Percentiles rank a stretch among this genome's conserved stretches.
phyloP scores from a whole-genome alignment of 2,797 vertebrate species.

The Melanotaenia boesemani region DNA sequence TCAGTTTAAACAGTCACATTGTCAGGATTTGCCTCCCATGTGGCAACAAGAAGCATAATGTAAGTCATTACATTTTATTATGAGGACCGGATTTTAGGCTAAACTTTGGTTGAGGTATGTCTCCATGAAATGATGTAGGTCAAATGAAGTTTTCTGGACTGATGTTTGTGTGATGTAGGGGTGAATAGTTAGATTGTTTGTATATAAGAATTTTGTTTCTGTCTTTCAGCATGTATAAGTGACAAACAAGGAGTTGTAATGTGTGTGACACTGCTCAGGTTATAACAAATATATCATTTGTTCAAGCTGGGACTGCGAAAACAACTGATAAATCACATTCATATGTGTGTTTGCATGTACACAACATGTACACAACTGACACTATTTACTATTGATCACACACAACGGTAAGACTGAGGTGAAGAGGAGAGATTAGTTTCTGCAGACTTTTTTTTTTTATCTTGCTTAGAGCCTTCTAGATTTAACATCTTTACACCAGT shows the following conservation, averaged over 20 bases:
- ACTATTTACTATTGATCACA: conserved; percentile 45
- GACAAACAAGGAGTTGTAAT: conserved; percentile 30
- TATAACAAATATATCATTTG: conserved; percentile 54
- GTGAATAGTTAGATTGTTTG: neutral
- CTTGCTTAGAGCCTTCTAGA: conserved; percentile 10
- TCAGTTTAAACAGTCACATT: conserved; percentile 25
- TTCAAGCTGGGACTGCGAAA: conserved; percentile 34
- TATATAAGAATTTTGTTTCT: conserved; percentile 6
- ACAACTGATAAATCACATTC: conserved; percentile 52
- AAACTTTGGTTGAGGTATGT: neutral
- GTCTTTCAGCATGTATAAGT: neutral
- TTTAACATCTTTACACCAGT: conserved; percentile 7
- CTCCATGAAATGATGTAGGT: neutral
- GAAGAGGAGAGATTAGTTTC: conserved; percentile 2
- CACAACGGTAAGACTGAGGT: conserved; percentile 25
- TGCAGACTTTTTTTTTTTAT: neutral
- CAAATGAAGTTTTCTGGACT: neutral
- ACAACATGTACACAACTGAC: conserved; percentile 14
- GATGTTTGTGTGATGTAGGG: conserved; percentile 3
- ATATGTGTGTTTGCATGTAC: conserved; percentile 25
- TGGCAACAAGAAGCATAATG: conserved; percentile 5
- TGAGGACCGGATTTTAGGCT: neutral
- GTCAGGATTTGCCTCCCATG: conserved; percentile 6
- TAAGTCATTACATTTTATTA: conserved; percentile 10
- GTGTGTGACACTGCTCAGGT: conserved; percentile 18